These are phyloP conservation scores for Condylura cristata DNA, from an alignment of 2,113 vertebrate species.

Conservation along the genomic window DNA sequence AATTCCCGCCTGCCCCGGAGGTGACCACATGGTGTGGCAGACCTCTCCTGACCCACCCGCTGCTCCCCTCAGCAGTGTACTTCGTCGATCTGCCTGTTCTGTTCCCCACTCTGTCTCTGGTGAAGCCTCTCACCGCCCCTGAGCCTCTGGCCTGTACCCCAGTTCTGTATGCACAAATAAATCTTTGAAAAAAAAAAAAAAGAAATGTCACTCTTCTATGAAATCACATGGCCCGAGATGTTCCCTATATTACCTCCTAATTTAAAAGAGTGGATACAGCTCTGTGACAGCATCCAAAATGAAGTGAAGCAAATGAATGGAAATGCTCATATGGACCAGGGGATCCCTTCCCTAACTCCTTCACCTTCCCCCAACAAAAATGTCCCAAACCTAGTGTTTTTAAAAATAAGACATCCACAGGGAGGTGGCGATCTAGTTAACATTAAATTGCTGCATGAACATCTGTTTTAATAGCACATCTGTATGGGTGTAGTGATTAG, in stretches of 20 bases:
- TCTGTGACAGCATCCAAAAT: not conserved
- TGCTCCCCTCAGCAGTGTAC: too few species aligned
- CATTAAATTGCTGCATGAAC: slow-evolving; percentile 55
- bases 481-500: slow-evolving; percentile 25
- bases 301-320: not conserved
- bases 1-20: too few species aligned
- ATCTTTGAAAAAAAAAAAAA: too few species aligned
- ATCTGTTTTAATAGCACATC: slow-evolving; percentile 63
- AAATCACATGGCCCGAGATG: not conserved
- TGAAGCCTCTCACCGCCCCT: too few species aligned
- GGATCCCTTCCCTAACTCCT: not conserved
- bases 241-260: not conserved
- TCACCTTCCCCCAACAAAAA: too few species aligned
- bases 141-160: too few species aligned
- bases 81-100: too few species aligned
- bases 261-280: not conserved
- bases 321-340: not conserved
- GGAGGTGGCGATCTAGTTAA: slow-evolving; percentile 62
- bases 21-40: too few species aligned
- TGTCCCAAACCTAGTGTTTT: not conserved
- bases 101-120: too few species aligned
- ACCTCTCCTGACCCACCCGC: too few species aligned
- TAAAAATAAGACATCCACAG: slow-evolving; percentile 44
- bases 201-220: too few species aligned
- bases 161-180: too few species aligned